phyloP scores from a whole-genome alignment of 2,888 invertebrate species.

The Mesoligia furuncula region DNA sequence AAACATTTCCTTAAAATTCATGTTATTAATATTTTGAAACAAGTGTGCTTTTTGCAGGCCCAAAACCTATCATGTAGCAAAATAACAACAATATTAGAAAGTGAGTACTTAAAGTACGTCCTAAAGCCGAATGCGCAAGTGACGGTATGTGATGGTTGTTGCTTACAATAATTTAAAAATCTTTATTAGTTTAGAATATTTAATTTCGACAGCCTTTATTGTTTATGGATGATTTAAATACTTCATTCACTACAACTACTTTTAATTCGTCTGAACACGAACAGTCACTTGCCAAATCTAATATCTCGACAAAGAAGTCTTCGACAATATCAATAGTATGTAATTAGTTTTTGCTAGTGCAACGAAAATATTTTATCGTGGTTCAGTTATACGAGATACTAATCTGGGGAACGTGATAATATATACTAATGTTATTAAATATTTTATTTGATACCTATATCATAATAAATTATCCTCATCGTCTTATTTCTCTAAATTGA shows the following conservation, averaged over 20 bases:
- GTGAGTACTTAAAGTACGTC: slow-evolving; percentile 43
- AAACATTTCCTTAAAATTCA: slow-evolving; percentile 20
- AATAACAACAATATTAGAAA: slow-evolving; percentile 20
- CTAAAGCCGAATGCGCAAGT: slow-evolving; percentile 38
- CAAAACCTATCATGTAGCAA: slow-evolving; percentile 34
- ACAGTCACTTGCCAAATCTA: slow-evolving; percentile 52
- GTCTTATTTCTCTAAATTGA: slow-evolving; percentile 77
- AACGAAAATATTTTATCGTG: slow-evolving; percentile 50
- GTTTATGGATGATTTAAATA: slow-evolving; percentile 40
- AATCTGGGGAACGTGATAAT: slow-evolving; percentile 55
- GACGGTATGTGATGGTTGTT: slow-evolving; percentile 49
- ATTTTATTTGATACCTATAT: slow-evolving; percentile 73
- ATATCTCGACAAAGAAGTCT: slow-evolving; percentile 17
- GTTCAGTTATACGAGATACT: slow-evolving; percentile 41
- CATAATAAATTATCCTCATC: slow-evolving; percentile 74
- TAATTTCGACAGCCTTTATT: slow-evolving; percentile 58
- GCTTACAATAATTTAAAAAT: slow-evolving; percentile 53
- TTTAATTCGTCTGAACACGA: slow-evolving; percentile 38
- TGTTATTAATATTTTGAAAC: slow-evolving; percentile 16
- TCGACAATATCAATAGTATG: slow-evolving; percentile 24
- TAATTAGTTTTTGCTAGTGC: slow-evolving; percentile 50
- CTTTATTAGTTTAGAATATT: slow-evolving; percentile 60
- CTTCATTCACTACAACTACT: slow-evolving; percentile 31
- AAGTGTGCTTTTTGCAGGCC: slow-evolving; percentile 72
- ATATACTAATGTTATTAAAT: slow-evolving; percentile 61